Conservation (phyloP, 2,888 invertebrate genomes). For the Bruchidius siliquastri region DNA sequence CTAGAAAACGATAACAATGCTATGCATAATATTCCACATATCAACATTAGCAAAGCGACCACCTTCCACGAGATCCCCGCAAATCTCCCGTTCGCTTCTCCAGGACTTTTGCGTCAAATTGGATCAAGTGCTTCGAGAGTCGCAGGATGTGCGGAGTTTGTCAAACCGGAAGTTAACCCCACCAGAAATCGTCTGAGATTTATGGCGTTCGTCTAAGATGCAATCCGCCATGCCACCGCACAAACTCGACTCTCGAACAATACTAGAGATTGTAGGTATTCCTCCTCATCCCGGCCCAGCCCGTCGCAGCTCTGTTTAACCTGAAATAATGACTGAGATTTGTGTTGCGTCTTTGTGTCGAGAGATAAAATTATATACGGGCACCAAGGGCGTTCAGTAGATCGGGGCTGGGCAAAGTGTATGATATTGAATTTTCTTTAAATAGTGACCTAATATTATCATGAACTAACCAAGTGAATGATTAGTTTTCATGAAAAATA, state of each 20-base stretch:
- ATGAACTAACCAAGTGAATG: too few species aligned
- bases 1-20: neutral
- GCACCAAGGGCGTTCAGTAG: neutral
- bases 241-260: slow-evolving; percentile 10
- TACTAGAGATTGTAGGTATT: neutral
- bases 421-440: too few species aligned
- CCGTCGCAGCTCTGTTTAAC: slow-evolving; percentile 33
- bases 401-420: too few species aligned
- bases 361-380: slow-evolving; percentile 16
- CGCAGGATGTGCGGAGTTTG: slow-evolving; percentile 38
- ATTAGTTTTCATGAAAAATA: too few species aligned
- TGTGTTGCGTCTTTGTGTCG: slow-evolving; percentile 36
- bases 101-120: slow-evolving; percentile 29
- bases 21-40: neutral
- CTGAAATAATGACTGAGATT: slow-evolving; percentile 42
- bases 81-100: neutral
- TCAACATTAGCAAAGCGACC: neutral
- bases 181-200: slow-evolving; percentile 36
- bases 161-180: slow-evolving; percentile 41
- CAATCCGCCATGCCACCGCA: slow-evolving; percentile 42
- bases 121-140: slow-evolving; percentile 39
- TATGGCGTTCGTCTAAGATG: slow-evolving; percentile 42
- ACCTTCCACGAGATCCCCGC: neutral
- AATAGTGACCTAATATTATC: too few species aligned
- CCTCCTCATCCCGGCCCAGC: neutral